These are phyloP conservation scores for Pseudorasbora parva DNA, from an alignment of 2,113 vertebrate genomes.

Conservation along the genomic window DNA sequence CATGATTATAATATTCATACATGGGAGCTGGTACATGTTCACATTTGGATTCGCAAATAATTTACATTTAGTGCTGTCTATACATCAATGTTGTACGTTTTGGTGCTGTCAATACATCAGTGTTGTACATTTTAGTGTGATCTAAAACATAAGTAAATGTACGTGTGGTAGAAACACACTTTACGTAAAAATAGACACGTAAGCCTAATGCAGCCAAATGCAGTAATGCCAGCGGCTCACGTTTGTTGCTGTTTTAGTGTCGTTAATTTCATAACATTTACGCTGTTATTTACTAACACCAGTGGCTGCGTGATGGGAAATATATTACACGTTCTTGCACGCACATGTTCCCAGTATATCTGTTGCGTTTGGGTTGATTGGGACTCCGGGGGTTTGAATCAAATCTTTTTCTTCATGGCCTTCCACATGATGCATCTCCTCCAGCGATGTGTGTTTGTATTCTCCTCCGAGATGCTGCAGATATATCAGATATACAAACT, in stretches of 20 bases:
- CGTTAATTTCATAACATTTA: not conserved
- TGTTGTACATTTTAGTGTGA: too few relatives aligned
- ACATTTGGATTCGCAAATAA: too few relatives aligned
- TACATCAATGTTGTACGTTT: too few relatives aligned
- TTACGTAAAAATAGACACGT: too few relatives aligned
- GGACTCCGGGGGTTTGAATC: not conserved
- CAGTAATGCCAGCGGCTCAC: not conserved
- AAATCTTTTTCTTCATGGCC: conserved; percentile 4
- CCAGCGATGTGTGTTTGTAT: conserved; percentile 17
- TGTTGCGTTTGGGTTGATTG: conserved; percentile 10
- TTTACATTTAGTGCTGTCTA: too few relatives aligned
- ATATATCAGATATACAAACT: not conserved
- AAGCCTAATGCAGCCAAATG: not conserved
- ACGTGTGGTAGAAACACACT: too few relatives aligned
- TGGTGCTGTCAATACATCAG: too few relatives aligned
- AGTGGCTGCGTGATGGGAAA: not conserved
- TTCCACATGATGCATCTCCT: conserved; percentile 8
- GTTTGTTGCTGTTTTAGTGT: not conserved
- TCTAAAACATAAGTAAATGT: too few relatives aligned
- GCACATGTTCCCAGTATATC: not conserved
- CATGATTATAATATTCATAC: too few relatives aligned
- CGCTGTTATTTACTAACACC: not conserved
- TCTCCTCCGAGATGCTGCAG: not conserved
- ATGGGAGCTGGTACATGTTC: too few relatives aligned
- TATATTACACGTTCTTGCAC: not conserved